phyloP scores from a whole-genome alignment of 2,888 invertebrate species.

The Perizoma flavofasciatum region DNA sequence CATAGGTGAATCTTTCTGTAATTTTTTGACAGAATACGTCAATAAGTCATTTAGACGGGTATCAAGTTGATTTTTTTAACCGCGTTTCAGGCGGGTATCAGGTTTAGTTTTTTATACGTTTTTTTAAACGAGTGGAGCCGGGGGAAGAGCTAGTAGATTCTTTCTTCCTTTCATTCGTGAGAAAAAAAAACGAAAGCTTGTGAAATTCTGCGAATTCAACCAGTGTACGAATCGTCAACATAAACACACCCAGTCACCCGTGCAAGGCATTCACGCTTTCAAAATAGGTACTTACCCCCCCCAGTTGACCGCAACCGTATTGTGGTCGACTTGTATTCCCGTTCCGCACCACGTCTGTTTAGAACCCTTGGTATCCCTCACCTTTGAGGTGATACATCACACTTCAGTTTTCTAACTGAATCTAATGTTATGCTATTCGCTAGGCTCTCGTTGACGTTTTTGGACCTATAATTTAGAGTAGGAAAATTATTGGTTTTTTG shows the following conservation, averaged over 20 bases:
- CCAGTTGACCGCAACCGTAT: background rate
- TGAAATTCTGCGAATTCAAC: background rate
- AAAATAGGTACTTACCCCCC: background rate
- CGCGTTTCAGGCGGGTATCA: too few species aligned
- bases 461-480: constrained; percentile 12
- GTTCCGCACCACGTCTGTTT: constrained; percentile 5
- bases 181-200: too few species aligned
- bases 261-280: background rate
- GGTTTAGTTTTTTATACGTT: too few species aligned
- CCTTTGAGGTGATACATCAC: constrained; percentile 18
- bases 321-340: constrained; percentile 5
- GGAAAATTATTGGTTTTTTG: background rate
- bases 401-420: constrained; percentile 18
- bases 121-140: too few species aligned
- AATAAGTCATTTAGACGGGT: too few species aligned
- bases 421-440: constrained; percentile 22
- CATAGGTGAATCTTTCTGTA: too few species aligned
- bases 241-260: background rate
- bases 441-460: constrained; percentile 4
- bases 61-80: too few species aligned
- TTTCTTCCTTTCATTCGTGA: too few species aligned
- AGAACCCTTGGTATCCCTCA: background rate
- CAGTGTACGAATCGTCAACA: background rate
- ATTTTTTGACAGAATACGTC: too few species aligned
- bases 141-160: too few species aligned